phyloP scores from a whole-genome alignment of 2,888 invertebrate genomes.

The Cabera pusaria region DNA sequence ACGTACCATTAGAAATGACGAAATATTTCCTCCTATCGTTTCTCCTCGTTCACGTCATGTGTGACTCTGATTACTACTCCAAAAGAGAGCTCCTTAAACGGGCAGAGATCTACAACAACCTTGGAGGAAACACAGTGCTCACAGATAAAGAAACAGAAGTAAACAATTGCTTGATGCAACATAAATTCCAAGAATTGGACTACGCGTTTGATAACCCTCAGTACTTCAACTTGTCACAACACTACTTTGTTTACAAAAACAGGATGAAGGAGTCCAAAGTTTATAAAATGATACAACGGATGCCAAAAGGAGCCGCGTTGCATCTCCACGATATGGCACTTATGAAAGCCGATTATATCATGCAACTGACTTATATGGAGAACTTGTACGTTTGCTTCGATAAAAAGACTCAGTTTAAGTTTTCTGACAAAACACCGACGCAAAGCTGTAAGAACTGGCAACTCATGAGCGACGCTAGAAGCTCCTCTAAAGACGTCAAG shows the following conservation, averaged over 20 bases:
- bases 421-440: slow-evolving; percentile 41
- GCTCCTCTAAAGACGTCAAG: slow-evolving; percentile 54
- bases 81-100: slow-evolving; percentile 69
- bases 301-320: slow-evolving; percentile 90
- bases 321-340: slow-evolving; percentile 88
- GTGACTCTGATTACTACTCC: slow-evolving; percentile 47
- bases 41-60: slow-evolving; percentile 16
- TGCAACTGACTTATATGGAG: slow-evolving; percentile 85
- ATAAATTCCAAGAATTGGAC: slow-evolving; percentile 80
- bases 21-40: slow-evolving; percentile 1
- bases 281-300: slow-evolving; percentile 84
- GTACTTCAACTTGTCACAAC: slow-evolving; percentile 85
- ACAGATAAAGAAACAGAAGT: slow-evolving; percentile 73
- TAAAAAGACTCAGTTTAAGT: slow-evolving; percentile 43
- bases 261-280: slow-evolving; percentile 85
- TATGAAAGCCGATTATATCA: slow-evolving; percentile 83
- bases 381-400: slow-evolving; percentile 82
- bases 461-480: slow-evolving; percentile 68
- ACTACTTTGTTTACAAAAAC: slow-evolving; percentile 85
- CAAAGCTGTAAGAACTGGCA: slow-evolving; percentile 63
- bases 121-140: slow-evolving; percentile 81
- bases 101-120: slow-evolving; percentile 64
- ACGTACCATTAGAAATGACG: slow-evolving; percentile 13
- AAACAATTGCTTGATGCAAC: slow-evolving; percentile 83
- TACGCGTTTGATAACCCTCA: slow-evolving; percentile 80